These are phyloP conservation scores for Drosophila flavopinicola DNA, from an alignment of 2,888 invertebrate species.

Conservation along the genomic window DNA sequence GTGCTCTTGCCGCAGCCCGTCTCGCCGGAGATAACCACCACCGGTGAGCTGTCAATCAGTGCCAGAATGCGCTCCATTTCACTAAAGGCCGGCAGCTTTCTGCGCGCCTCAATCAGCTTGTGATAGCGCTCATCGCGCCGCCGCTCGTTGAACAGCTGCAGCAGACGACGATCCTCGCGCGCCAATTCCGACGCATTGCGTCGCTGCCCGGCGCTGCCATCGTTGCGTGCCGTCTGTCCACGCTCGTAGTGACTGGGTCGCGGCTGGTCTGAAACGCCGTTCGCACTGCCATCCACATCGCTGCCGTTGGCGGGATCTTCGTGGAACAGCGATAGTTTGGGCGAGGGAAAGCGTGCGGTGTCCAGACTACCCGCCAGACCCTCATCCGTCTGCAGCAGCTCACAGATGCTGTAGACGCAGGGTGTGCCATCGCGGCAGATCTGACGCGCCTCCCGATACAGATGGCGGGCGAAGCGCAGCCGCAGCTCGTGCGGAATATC, in stretches of 20 bases:
- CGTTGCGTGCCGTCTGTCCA: constrained; percentile 86
- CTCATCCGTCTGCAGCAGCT: constrained; percentile 89
- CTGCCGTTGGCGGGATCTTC: constrained; percentile 83
- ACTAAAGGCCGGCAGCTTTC: constrained; percentile 90
- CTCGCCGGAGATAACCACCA: constrained; percentile 90
- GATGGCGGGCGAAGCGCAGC: constrained; percentile 88
- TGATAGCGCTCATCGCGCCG: constrained; percentile 87
- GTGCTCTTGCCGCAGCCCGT: constrained; percentile 94
- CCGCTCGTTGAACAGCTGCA: constrained; percentile 87
- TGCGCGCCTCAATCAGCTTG: constrained; percentile 87
- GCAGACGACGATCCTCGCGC: constrained; percentile 87
- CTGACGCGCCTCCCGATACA: constrained; percentile 88
- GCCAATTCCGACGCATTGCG: constrained; percentile 86
- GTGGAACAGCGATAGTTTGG: constrained; percentile 87
- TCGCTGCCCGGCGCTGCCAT: constrained; percentile 84
- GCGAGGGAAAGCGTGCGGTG: constrained; percentile 85
- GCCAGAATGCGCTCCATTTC: constrained; percentile 89
- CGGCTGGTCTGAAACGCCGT: constrained; percentile 55
- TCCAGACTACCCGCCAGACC: constrained; percentile 87
- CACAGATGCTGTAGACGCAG: constrained; percentile 89
- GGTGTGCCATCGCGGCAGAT: constrained; percentile 89
- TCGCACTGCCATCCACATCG: constrained; percentile 51
- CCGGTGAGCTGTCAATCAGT: constrained; percentile 86
- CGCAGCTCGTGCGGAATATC: constrained; percentile 88
- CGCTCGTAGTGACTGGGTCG: constrained; percentile 88